Conservation (phyloP, 2,797 vertebrate species). For the Hippopotamyrus pictus region DNA sequence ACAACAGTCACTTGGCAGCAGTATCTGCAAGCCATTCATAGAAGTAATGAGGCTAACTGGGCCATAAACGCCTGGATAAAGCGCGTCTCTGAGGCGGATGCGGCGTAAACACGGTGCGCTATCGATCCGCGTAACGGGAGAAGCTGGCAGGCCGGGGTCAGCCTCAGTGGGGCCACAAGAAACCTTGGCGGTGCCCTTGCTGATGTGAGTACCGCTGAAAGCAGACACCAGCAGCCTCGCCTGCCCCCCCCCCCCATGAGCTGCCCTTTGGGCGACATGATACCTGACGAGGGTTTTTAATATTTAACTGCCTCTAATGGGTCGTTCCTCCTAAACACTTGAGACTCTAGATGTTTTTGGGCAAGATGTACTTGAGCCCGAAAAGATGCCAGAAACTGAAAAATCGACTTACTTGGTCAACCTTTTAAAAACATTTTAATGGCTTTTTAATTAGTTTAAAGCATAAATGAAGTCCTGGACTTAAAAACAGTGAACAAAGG, state of each 20-base stretch:
- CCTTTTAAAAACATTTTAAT: background rate
- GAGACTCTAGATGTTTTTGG: background rate
- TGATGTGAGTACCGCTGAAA: slow-evolving; percentile 60
- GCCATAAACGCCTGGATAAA: background rate
- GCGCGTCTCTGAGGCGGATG: background rate
- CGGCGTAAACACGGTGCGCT: slow-evolving; percentile 2
- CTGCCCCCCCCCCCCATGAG: background rate
- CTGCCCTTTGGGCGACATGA: slow-evolving; percentile 35
- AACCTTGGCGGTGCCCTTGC: slow-evolving; percentile 53
- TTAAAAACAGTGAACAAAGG: background rate
- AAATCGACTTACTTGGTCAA: background rate
- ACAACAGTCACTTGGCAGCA: background rate
- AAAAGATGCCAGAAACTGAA: background rate
- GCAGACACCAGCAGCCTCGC: slow-evolving; percentile 25
- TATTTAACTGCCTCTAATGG: slow-evolving; percentile 49
- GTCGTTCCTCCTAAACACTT: slow-evolving; percentile 15
- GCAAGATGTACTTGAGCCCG: background rate
- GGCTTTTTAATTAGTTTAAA: background rate
- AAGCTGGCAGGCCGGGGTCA: slow-evolving; percentile 20
- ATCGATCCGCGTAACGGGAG: slow-evolving; percentile 41
- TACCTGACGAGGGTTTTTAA: slow-evolving; percentile 34
- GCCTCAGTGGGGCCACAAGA: background rate
- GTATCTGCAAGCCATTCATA: background rate
- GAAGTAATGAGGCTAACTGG: background rate
- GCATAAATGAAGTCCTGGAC: background rate